These are phyloP conservation scores for Parasteatoda lunata DNA, from an alignment of 2,888 invertebrate species.

Conservation along the genomic window DNA sequence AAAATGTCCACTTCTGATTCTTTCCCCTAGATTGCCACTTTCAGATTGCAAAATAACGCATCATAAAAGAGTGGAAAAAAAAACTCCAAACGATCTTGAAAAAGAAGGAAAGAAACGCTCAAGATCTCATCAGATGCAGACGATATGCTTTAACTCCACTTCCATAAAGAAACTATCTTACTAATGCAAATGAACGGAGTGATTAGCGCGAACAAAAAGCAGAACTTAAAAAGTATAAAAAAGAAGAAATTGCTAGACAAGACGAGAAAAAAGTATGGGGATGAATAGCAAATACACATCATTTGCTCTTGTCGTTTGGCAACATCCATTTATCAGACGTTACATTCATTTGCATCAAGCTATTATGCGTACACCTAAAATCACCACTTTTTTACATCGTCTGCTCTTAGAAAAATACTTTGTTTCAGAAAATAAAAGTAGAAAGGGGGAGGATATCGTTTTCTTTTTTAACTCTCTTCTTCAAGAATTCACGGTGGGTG, in stretches of 20 bases:
- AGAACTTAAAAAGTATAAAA: not conserved
- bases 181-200: constrained; percentile 52
- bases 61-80: not conserved
- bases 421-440: constrained; percentile 22
- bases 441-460: constrained; percentile 35
- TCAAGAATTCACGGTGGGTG: constrained; percentile 6
- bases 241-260: constrained; percentile 1
- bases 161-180: constrained; percentile 20
- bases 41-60: constrained; percentile 15
- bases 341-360: constrained; percentile 46
- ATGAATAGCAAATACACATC: constrained; percentile 47
- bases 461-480: constrained; percentile 6
- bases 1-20: not conserved
- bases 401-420: constrained; percentile 19
- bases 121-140: constrained; percentile 35
- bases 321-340: constrained; percentile 43
- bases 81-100: not conserved
- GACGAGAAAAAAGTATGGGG: constrained; percentile 12
- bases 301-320: constrained; percentile 44
- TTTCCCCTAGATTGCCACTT: constrained; percentile 31
- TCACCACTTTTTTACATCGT: constrained; percentile 29
- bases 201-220: constrained; percentile 41
- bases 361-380: constrained; percentile 56
- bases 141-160: constrained; percentile 31
- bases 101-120: constrained; percentile 17